A percentile compares a stretch with the other conserved stretches of the same genome.
phyloP scores from a whole-genome alignment of 2,797 vertebrate genomes.

The Percopsis omiscomaycus region DNA sequence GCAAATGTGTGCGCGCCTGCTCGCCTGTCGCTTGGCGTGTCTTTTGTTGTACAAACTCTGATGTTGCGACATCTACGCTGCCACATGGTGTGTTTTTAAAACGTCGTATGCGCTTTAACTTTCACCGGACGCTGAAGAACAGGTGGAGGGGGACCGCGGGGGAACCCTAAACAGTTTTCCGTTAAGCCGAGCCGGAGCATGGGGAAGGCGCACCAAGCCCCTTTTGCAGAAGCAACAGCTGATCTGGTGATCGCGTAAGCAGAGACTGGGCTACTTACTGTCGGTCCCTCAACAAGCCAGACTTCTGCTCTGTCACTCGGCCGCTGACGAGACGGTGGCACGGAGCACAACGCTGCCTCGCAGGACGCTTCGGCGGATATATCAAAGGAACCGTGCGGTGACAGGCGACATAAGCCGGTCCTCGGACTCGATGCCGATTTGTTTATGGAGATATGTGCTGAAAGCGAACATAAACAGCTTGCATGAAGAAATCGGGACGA shows the following conservation, averaged over 20 bases:
- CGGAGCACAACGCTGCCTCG: conserved; percentile 20
- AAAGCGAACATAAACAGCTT: conserved; percentile 42
- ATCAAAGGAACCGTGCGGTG: conserved; percentile 34
- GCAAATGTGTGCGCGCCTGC: neutral
- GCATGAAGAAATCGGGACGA: conserved; percentile 51
- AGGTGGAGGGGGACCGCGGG: conserved; percentile 54
- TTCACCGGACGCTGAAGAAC: conserved; percentile 53
- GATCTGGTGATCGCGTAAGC: conserved; percentile 63
- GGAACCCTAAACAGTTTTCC: conserved; percentile 31
- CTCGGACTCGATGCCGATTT: conserved; percentile 25
- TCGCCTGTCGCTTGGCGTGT: neutral
- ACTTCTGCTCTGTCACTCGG: conserved; percentile 50
- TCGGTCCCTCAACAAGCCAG: conserved; percentile 40
- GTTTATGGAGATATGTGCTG: conserved; percentile 56
- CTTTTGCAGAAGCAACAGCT: conserved; percentile 68
- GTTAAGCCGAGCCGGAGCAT: conserved; percentile 40
- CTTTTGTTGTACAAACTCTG: conserved; percentile 23
- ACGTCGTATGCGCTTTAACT: conserved; percentile 31
- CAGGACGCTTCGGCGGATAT: conserved; percentile 50
- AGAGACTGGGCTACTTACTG: conserved; percentile 66
- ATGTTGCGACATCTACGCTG: conserved; percentile 37
- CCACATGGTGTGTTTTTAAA: conserved; percentile 35
- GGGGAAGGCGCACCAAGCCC: conserved; percentile 45
- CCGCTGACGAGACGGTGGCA: conserved; percentile 36
- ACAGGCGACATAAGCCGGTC: conserved; percentile 19